Percentiles rank a stretch among this genome's conserved stretches.
phyloP scores from a whole-genome alignment of 2,797 vertebrate genomes.

The Oceanodroma leucorhoa region DNA sequence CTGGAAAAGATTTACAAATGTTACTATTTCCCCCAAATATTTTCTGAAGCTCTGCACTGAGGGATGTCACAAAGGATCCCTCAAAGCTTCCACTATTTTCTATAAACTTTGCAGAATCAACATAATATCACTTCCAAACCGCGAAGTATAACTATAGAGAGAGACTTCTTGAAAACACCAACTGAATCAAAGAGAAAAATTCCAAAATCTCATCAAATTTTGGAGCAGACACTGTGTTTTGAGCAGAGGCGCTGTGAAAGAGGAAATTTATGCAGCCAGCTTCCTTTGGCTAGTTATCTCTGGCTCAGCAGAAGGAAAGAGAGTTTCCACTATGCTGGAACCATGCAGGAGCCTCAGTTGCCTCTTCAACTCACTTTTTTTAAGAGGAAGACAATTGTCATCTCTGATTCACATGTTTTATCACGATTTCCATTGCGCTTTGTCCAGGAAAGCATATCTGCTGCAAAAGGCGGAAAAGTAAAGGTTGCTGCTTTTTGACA shows the following conservation, averaged over 20 bases:
- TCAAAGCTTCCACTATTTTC: not conserved
- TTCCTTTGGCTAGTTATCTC: not conserved
- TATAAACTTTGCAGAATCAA: not conserved
- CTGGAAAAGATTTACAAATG: not conserved
- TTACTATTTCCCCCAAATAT: not conserved
- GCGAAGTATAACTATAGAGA: fast-evolving
- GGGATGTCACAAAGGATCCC: not conserved
- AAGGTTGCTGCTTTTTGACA: not conserved
- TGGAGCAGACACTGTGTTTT: not conserved
- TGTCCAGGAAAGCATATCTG: not conserved
- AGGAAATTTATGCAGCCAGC: not conserved
- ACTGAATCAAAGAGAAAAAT: not conserved
- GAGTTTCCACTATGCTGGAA: not conserved
- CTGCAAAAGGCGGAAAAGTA: not conserved
- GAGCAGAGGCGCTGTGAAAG: not conserved
- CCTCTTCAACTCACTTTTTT: not conserved
- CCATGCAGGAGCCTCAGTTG: not conserved
- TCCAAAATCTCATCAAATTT: not conserved
- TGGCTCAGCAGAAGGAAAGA: not conserved
- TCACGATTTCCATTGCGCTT: not conserved
- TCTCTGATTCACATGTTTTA: not conserved
- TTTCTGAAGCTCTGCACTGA: not conserved
- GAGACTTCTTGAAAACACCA: not conserved
- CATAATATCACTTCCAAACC: not conserved
- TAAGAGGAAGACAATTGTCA: not conserved